Base-by-base conservation (phyloP, 2,113 vertebrate species). In the Barnardius zonarius region DNA sequence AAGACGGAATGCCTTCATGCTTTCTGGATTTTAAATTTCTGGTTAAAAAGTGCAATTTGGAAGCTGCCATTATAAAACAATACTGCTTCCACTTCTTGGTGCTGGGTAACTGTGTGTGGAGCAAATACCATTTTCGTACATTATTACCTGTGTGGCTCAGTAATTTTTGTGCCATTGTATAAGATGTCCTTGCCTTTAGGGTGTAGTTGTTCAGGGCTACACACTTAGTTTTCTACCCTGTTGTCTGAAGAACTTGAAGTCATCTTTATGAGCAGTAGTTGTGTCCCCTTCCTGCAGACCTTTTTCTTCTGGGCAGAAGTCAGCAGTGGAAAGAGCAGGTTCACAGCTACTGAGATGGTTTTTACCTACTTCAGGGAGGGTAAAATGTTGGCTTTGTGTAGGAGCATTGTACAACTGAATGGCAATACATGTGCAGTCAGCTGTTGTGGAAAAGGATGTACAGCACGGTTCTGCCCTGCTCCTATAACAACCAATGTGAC, bases 341-440 rank as follows among this genome's bases (percentile, higher is more conserved):
- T 91, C 30, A 6, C 30, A 57, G 31, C 6, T 35, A 68, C 57
- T 35, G 30, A 61, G 12, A 33, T 1, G 1, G 0, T 13, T 69
- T 92, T 57, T 22, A n/a, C 17, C 9, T 55, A 4, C 23, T 22
- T 24, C 7, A 16, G 33, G 11, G 22, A 28, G 22, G 22, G 51
- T 19, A 61, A 73, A 80, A 31, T 13, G 7, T 27, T 17, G 1
- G 1, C 12, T 87, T 66, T 0, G 0, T 24, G 8, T 16, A 64
- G 31, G 7, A 64, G 3, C 5, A 59, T 7, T 7, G 6, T 30
- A 35, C 27, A 63, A 13, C 7, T 64, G n/a, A 44, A n/a, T 41
- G 25, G 9, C 16, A 37, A 31, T 3, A 3, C 6, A 3, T 9
- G 2, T 31, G 13, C 17, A 44, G 4, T 18, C 24, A 44, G 7